Conservation (phyloP, 2,113 vertebrate species). For the Phoenicopterus ruber region DNA sequence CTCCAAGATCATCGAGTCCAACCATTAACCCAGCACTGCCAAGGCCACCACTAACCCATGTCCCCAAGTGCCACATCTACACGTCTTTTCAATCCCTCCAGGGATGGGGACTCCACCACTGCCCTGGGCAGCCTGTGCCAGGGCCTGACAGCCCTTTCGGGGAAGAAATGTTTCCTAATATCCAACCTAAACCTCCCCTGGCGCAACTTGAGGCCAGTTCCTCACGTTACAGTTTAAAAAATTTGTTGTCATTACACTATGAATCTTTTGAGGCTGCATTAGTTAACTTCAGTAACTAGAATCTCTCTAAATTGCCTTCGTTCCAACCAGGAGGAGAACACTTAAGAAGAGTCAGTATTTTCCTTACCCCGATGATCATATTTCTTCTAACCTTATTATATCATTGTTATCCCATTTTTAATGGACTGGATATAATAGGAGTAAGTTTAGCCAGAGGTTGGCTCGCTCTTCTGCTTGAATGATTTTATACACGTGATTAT, state of each 20-base stretch:
- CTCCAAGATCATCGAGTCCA: no score
- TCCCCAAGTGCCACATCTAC: no score
- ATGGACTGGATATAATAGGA: background rate
- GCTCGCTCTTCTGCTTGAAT: background rate
- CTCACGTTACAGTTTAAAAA: background rate
- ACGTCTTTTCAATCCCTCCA: no score
- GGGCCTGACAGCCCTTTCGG: no score
- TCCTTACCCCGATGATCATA: background rate
- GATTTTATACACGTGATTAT: background rate
- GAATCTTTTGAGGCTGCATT: background rate
- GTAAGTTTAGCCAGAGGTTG: background rate
- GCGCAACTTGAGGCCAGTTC: no score
- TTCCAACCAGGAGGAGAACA: background rate
- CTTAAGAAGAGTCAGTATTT: background rate
- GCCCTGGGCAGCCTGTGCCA: no score
- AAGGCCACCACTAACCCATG: no score
- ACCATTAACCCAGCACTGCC: no score
- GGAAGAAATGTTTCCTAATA: no score
- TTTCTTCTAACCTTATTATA: background rate
- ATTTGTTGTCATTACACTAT: fast-evolving
- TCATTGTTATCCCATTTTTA: background rate
- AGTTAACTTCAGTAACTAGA: background rate
- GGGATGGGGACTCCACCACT: no score
- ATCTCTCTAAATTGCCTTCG: background rate
- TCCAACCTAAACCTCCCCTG: no score